These are phyloP conservation scores for Arge pagana DNA, from an alignment of 2,888 invertebrate genomes.

Conservation along the genomic window DNA sequence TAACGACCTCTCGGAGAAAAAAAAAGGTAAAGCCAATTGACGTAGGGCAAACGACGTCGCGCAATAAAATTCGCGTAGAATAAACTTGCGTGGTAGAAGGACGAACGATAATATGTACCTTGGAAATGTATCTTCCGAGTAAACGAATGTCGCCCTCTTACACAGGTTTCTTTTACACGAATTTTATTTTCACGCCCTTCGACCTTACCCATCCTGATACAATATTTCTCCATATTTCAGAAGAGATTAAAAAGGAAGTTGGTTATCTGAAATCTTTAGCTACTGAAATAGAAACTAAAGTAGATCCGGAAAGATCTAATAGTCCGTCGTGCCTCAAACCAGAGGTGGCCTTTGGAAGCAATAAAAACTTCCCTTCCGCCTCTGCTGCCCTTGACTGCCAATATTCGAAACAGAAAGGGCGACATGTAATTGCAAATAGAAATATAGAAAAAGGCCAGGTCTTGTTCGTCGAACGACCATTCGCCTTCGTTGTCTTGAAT, in stretches of 20 bases:
- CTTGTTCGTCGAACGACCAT: conserved; percentile 80
- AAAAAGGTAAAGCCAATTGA: conserved; percentile 38
- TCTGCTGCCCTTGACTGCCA: conserved; percentile 63
- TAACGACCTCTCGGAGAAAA: conserved; percentile 27
- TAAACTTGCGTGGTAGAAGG: not conserved
- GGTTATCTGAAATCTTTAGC: conserved; percentile 36
- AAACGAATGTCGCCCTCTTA: too few relatives aligned
- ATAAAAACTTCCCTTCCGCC: conserved; percentile 61
- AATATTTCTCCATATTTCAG: conserved; percentile 45
- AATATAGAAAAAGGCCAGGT: conserved; percentile 70
- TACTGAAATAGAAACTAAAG: conserved; percentile 20
- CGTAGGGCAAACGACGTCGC: not conserved
- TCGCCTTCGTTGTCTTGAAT: conserved; percentile 73
- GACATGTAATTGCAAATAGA: conserved; percentile 68
- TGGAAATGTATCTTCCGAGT: not conserved
- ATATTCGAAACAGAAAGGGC: conserved; percentile 64
- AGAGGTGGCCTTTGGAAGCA: conserved; percentile 59
- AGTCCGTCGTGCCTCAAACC: conserved; percentile 49
- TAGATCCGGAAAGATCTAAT: conserved; percentile 36
- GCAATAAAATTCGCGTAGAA: conserved; percentile 29
- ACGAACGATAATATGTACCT: not conserved
- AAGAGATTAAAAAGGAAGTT: conserved; percentile 44
- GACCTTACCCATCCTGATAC: not conserved
- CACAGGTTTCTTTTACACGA: too few relatives aligned
- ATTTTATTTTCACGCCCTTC: too few relatives aligned